phyloP scores from a whole-genome alignment of 2,888 invertebrate species.

The Cosmia trapezina region DNA sequence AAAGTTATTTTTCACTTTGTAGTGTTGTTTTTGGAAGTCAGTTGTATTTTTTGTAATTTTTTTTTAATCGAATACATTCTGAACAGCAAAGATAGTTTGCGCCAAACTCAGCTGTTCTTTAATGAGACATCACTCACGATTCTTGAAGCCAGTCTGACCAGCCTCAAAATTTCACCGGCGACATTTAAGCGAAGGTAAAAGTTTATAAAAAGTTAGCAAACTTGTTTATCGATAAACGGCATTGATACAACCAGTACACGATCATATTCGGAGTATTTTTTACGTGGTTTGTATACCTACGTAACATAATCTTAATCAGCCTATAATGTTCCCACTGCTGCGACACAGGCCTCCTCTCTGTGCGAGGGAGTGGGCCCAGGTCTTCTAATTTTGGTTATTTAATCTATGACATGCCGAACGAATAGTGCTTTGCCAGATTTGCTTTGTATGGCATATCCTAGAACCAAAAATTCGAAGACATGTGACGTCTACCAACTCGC shows the following conservation, averaged over 20 bases:
- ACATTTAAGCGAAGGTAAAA: constrained; percentile 67
- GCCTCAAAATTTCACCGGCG: constrained; percentile 61
- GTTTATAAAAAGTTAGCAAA: constrained; percentile 61
- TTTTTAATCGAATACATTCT: too few species aligned
- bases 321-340: not conserved
- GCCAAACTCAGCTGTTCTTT: constrained; percentile 19
- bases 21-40: too few species aligned
- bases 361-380: not conserved
- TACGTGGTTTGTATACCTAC: not conserved
- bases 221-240: constrained; percentile 56
- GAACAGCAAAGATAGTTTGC: not conserved
- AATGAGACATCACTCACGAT: constrained; percentile 40
- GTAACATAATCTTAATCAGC: not conserved
- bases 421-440: not conserved
- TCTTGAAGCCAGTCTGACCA: constrained; percentile 45
- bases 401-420: not conserved
- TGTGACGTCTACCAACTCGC: too few species aligned
- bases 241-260: constrained; percentile 51
- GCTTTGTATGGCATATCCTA: too few species aligned
- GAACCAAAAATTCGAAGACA: too few species aligned
- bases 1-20: too few species aligned
- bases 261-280: constrained; percentile 41
- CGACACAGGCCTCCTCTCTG: not conserved
- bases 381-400: not conserved
- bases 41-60: too few species aligned